A percentile compares a stretch with the other conserved stretches of the same genome.
phyloP scores from a whole-genome alignment of 1,140 invertebrate genomes.

The Leptinotarsa undecemlineata region DNA sequence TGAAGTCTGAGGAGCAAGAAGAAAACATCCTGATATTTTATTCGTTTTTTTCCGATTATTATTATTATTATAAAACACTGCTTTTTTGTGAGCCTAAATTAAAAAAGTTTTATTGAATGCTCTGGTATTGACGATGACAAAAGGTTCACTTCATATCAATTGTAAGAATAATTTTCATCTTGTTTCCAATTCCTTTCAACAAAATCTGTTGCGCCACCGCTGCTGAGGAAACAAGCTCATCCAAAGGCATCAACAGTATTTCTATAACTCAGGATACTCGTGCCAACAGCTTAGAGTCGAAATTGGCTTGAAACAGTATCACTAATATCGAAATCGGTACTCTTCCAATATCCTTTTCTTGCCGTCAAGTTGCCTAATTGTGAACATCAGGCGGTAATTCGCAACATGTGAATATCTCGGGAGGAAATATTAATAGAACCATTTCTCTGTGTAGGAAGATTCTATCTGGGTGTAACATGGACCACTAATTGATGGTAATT shows the following conservation, averaged over 20 bases:
- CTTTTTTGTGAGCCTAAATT: too few species aligned
- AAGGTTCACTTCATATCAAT: too few species aligned
- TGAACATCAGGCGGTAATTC: slow-evolving; percentile 14
- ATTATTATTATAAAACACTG: too few species aligned
- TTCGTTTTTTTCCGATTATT: too few species aligned
- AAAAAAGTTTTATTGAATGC: too few species aligned
- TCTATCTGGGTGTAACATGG: slow-evolving; percentile 26
- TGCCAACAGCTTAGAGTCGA: background rate
- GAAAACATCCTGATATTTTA: too few species aligned
- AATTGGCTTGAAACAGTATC: background rate
- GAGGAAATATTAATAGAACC: slow-evolving; percentile 24
- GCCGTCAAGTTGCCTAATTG: slow-evolving; percentile 19
- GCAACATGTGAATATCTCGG: slow-evolving; percentile 23
- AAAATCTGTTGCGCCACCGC: too few species aligned
- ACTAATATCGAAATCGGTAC: background rate
- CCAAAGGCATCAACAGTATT: background rate
- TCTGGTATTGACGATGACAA: too few species aligned
- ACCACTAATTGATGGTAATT: slow-evolving; percentile 25
- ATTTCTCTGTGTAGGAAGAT: slow-evolving; percentile 20
- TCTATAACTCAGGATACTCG: background rate
- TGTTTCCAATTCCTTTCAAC: too few species aligned
- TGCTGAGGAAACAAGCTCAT: too few species aligned
- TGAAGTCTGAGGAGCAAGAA: too few species aligned
- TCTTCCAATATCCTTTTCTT: background rate
- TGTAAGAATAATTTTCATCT: too few species aligned